Evolutionary conservation across 2,888 invertebrate genomes (phyloP).

Genomic region (Eristalinus aeneus): DNA sequence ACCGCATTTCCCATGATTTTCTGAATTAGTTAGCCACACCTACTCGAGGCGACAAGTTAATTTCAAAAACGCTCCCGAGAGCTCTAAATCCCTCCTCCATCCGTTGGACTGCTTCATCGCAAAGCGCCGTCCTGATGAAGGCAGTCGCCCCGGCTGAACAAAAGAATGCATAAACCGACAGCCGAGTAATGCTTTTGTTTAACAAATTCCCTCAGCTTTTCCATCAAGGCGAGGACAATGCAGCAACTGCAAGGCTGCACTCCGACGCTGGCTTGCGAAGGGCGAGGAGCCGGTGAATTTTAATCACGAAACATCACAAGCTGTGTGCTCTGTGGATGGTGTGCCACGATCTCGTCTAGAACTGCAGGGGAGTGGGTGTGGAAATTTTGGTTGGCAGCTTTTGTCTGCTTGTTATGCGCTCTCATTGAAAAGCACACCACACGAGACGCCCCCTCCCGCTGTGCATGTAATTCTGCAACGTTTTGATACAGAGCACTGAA

Average conservation of each 20-base stretch:
- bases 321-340: background rate
- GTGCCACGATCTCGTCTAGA: background rate
- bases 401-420: conserved; percentile 47
- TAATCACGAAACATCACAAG: conserved; percentile 22
- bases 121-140: conserved; percentile 17
- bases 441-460: background rate
- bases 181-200: conserved; percentile 19
- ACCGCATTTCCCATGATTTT: background rate
- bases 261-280: background rate
- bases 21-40: background rate
- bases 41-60: background rate
- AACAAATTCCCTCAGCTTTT: conserved; percentile 6
- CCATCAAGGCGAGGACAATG: conserved; percentile 17
- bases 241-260: background rate
- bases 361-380: background rate
- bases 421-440: conserved; percentile 50
- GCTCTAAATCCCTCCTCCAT: background rate
- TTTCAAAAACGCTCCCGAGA: background rate
- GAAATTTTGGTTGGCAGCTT: conserved; percentile 22
- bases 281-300: conserved; percentile 4
- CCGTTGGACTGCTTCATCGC: background rate
- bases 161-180: conserved; percentile 7
- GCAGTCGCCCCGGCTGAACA: background rate
- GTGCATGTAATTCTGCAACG: background rate
- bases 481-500: background rate